phyloP scores from a whole-genome alignment of 2,888 invertebrate species.

The Melieria crassipennis region DNA sequence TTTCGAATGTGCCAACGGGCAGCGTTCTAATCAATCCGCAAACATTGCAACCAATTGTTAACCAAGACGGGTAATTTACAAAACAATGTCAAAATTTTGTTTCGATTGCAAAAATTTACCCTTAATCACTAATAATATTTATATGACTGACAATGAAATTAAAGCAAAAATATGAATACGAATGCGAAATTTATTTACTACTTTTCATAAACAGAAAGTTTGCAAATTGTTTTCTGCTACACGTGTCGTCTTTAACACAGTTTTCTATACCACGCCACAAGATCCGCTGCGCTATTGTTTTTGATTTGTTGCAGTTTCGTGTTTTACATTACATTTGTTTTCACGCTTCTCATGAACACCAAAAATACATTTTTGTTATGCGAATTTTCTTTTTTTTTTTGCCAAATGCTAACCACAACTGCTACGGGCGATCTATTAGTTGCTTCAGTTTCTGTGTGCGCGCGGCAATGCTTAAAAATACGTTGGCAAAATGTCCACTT shows the following conservation, averaged over 20 bases:
- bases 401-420: background rate
- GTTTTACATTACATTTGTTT: background rate
- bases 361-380: constrained; percentile 1
- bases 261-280: background rate
- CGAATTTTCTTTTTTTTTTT: background rate
- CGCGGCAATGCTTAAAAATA: background rate
- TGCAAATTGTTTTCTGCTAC: constrained; percentile 48
- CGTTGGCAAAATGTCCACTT: background rate
- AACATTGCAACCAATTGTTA: constrained; percentile 67
- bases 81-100: constrained; percentile 36
- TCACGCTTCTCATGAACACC: constrained; percentile 3
- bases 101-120: constrained; percentile 28
- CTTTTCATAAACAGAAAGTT: constrained; percentile 44
- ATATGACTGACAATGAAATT: background rate
- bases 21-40: constrained; percentile 88
- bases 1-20: constrained; percentile 85
- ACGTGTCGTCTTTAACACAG: constrained; percentile 26
- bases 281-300: too few species aligned
- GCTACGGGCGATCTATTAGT: too few species aligned
- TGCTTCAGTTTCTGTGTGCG: background rate
- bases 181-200: constrained; percentile 17
- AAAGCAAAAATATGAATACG: constrained; percentile 12
- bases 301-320: too few species aligned
- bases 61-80: constrained; percentile 67
- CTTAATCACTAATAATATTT: constrained; percentile 35